A percentile compares a stretch with the other conserved stretches of the same genome.
Evolutionary conservation across 2,888 invertebrate species (phyloP).

Genomic region (Doris montereyensis): DNA sequence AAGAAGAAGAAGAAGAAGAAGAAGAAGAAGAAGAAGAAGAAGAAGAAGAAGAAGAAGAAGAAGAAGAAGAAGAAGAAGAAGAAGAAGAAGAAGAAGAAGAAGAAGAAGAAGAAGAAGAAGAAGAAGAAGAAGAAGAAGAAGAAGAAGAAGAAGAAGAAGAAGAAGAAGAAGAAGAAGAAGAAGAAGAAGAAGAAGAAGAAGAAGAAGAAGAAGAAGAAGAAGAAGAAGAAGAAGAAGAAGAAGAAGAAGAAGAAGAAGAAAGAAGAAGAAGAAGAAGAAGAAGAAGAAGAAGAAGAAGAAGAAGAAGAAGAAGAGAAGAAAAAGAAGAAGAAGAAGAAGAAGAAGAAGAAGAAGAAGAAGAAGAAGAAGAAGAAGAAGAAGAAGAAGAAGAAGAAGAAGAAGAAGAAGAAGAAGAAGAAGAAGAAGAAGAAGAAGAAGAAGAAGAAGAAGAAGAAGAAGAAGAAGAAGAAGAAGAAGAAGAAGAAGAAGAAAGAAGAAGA

Average conservation of each 20-base stretch:
- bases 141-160: conserved; percentile 14
- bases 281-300: neutral
- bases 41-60: conserved; percentile 10
- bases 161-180: conserved; percentile 14
- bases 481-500: neutral
- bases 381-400: neutral
- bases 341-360: neutral
- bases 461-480: too few relatives aligned
- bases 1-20: neutral
- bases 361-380: too few relatives aligned
- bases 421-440: conserved; percentile 5
- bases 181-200: conserved; percentile 21
- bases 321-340: neutral
- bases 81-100: neutral
- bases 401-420: conserved; percentile 3
- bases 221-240: neutral
- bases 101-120: neutral
- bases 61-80: conserved; percentile 7
- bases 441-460: neutral
- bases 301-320: neutral
- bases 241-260: neutral
- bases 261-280: neutral
- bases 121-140: conserved; percentile 9
- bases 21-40: neutral
- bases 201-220: neutral